These are phyloP conservation scores for Stomatorhinus walkeri DNA, from an alignment of 2,797 vertebrate species.

Conservation along the genomic window DNA sequence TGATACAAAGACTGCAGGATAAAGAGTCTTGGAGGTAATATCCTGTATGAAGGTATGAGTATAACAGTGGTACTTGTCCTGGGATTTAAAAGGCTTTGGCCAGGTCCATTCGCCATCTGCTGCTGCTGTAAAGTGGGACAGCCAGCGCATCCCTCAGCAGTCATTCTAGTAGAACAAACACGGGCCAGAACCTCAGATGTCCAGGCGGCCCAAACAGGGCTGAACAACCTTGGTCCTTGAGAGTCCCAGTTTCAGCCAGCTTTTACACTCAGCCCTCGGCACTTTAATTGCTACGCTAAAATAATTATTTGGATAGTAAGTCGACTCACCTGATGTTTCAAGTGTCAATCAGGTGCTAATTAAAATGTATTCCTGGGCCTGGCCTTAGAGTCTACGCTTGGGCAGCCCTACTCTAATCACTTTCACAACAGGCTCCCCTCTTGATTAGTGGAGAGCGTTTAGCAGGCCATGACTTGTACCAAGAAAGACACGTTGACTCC, in stretches of 20 bases:
- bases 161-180: constrained; percentile 6
- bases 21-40: background rate
- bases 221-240: background rate
- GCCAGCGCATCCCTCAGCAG: background rate
- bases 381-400: background rate
- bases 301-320: constrained; percentile 7
- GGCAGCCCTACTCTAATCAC: background rate
- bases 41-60: background rate
- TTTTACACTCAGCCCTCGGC: background rate
- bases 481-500: constrained; percentile 2
- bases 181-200: background rate
- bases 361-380: background rate
- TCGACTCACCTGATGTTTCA: constrained; percentile 3
- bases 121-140: background rate
- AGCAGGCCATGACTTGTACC: constrained; percentile 2
- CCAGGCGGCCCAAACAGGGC: background rate
- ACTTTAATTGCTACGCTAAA: constrained; percentile 2
- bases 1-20: background rate
- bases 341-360: constrained; percentile 1
- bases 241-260: background rate
- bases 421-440: constrained; percentile 7
- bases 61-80: background rate
- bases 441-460: constrained; percentile 2
- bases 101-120: background rate
- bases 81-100: background rate